phyloP scores from a whole-genome alignment of 2,888 invertebrate genomes.

The Atherix ibis region DNA sequence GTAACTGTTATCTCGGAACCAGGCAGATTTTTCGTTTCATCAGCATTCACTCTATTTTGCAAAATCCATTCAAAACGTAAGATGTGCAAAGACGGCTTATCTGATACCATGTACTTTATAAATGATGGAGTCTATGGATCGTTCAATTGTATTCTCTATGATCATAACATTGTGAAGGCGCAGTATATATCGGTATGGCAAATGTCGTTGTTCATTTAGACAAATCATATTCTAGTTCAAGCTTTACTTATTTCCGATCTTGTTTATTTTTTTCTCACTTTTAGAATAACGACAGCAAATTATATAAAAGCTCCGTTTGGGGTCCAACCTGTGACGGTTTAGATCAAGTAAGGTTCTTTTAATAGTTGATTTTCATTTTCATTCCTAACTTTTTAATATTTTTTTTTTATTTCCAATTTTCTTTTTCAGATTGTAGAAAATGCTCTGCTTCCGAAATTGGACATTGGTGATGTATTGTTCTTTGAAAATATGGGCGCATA shows the following conservation, averaged over 20 bases:
- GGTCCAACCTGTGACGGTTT: constrained; percentile 94
- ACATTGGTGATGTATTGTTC: constrained; percentile 73
- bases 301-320: constrained; percentile 61
- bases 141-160: constrained; percentile 93
- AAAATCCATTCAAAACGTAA: constrained; percentile 70
- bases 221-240: background rate
- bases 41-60: constrained; percentile 83
- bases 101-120: constrained; percentile 80
- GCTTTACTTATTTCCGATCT: too few relatives aligned
- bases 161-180: constrained; percentile 73
- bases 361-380: background rate
- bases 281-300: constrained; percentile 27
- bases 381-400: background rate
- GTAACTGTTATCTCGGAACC: constrained; percentile 89
- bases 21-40: constrained; percentile 89
- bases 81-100: constrained; percentile 14
- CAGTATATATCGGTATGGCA: constrained; percentile 28
- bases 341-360: constrained; percentile 49
- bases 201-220: background rate
- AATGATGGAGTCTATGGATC: constrained; percentile 99
- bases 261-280: background rate
- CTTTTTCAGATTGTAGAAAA: constrained; percentile 38
- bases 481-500: constrained; percentile 99
- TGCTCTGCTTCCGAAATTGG: constrained; percentile 51
- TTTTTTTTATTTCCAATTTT: background rate